Evolutionary conservation across 2,888 invertebrate genomes (phyloP), one percentile per base, ranked within the genome.

Genomic region (Brenthis hecate): DNA sequence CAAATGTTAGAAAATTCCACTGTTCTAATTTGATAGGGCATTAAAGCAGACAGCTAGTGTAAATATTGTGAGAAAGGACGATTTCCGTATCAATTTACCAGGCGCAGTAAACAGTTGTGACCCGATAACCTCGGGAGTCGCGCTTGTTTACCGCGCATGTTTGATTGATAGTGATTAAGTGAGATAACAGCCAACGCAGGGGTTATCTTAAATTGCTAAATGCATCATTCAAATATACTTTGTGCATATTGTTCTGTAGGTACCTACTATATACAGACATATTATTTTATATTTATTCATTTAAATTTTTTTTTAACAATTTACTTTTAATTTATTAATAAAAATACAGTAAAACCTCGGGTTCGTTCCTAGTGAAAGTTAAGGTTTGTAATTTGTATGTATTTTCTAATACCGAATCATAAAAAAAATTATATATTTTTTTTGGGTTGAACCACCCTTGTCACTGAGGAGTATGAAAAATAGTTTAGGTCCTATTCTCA

Each of bases 91-190:
- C 76, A 73, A 71, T 72, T 74, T 72, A 78, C 60, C 58, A 47
- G 70, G 64, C 70, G 62, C 69, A 63, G 72, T 75, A 73, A 78
- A 77, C 76, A 77, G 47, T 32, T 64, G 28, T 62, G 73, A 71
- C 68, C 63, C 72, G 84, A 86, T 88, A 86, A 85, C 87, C 87
- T 76, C 61, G 43, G 65, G 50, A 74, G 80, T 76, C 79, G 76
- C 75, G 76, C 77, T 78, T 88, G 86, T 87, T 87, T 85, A 86
- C 84, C 78, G 82, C 83, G 80, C 82, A 82, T 85, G 80, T 86
- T 85, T 85, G 87, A 89, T 88, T 88, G 85, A 88, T 86, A 84
- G 80, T 80, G 84, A 85, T 86, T 76, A 78, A 75, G 78, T 73
- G 73, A 72, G 83, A 81, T 83, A 74, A 68, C 56, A 65, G 60